These are phyloP conservation scores for Hyla sarda DNA, from an alignment of 2,113 vertebrate species.

Conservation along the genomic window DNA sequence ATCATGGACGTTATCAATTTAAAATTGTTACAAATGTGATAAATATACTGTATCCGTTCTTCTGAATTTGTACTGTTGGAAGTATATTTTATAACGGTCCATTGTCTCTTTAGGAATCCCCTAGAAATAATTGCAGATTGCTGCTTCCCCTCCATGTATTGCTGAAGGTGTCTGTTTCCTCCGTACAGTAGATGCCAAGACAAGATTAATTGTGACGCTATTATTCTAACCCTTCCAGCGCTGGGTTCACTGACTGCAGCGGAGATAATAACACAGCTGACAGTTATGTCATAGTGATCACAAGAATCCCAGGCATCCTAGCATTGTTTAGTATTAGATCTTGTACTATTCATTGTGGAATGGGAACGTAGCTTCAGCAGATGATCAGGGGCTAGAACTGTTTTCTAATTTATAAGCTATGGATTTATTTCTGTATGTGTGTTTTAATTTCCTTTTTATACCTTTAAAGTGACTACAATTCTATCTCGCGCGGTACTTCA, in stretches of 20 bases:
- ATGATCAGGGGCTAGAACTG: background rate
- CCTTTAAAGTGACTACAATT: background rate
- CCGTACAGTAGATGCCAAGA: constrained; percentile 49
- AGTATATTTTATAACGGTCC: background rate
- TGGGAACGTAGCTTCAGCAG: background rate
- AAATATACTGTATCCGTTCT: background rate
- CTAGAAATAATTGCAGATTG: constrained; percentile 1
- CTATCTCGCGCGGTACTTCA: background rate
- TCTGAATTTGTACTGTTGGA: background rate
- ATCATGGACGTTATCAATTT: too few relatives aligned
- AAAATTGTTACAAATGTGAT: too few relatives aligned
- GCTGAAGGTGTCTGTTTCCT: constrained; percentile 13
- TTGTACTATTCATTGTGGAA: background rate
- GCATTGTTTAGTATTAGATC: constrained; percentile 18
- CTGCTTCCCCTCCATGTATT: constrained; percentile 15
- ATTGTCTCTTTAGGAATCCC: background rate
- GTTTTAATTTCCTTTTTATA: background rate
- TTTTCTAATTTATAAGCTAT: background rate
- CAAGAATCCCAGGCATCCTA: background rate
- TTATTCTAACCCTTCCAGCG: constrained; percentile 56
- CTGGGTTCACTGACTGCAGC: constrained; percentile 43
- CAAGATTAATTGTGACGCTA: constrained; percentile 55
- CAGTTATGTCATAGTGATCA: constrained; percentile 25
- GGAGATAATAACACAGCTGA: constrained; percentile 47
- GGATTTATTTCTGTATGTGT: background rate